phyloP scores from a whole-genome alignment of 2,797 vertebrate genomes.

The Oreochromis mossambicus region DNA sequence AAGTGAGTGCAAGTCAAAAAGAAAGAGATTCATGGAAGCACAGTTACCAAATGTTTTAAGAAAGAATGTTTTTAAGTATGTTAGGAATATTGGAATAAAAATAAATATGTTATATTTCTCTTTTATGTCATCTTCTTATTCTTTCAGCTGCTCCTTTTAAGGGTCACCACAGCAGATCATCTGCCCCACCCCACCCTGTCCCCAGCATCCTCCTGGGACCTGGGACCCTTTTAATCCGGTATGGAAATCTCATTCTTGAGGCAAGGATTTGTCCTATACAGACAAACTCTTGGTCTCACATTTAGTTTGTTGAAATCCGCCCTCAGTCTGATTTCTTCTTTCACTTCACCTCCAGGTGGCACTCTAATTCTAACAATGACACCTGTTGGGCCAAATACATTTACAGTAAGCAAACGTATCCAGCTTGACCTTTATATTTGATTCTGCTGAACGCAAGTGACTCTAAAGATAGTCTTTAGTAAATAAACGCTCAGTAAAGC shows the following conservation, averaged over 20 bases:
- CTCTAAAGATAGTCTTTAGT: neutral
- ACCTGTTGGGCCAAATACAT: neutral
- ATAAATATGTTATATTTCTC: neutral
- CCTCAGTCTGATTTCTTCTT: neutral
- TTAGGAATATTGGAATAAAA: neutral
- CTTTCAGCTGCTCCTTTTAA: neutral
- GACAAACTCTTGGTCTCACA: neutral
- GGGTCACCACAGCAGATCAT: neutral
- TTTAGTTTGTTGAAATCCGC: neutral
- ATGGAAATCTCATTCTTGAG: neutral
- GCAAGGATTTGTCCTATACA: neutral
- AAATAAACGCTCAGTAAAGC: neutral
- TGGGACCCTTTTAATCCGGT: neutral
- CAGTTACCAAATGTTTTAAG: neutral
- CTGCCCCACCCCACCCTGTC: neutral
- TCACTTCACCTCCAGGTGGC: constrained; percentile 41
- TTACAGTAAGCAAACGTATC: neutral
- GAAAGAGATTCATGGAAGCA: neutral
- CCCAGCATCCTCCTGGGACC: neutral
- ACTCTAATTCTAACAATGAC: constrained; percentile 1
- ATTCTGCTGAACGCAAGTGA: neutral
- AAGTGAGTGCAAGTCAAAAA: neutral
- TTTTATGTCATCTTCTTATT: neutral
- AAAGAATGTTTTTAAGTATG: neutral
- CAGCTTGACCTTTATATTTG: neutral